Evolutionary conservation across 1,140 invertebrate species (phyloP), one percentile per base, ranked within the genome.

Genomic region (Apis laboriosa): DNA sequence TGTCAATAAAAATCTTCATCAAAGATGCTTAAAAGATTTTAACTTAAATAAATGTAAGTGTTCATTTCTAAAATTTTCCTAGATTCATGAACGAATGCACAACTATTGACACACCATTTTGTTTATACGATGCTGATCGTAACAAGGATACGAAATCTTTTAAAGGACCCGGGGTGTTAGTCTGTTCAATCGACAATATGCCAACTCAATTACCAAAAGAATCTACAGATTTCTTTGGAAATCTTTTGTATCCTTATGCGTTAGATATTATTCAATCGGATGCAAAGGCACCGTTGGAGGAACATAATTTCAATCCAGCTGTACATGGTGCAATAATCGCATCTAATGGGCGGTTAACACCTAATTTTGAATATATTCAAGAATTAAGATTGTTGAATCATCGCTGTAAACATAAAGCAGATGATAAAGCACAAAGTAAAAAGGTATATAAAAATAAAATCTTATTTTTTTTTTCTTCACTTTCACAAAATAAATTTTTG

Each of bases 131-230:
- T 94, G 99, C 99, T 8, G 98, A 99, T 92, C 96, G 98, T 67
- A 99, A 99, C 91, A 99, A 99, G 92, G 98, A 99, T 86, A 98
- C 97, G 0, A 99, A 99, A 90, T 99, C 97, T 95, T 99, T 99
- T 93, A 98, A 98, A 94, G 99, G 99, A 7, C 97, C 98, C 0
- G 99, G 99, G 34, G 98, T 99, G 5, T 94, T 99, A 70, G 98
- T 99, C 3, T 99, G 99, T 92, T 99, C 98, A 9, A 99, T 99
- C 83, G 99, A 99, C 94, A 99, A 99, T 93, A 99, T 99, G 99
- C 99, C 99, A 2, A 99, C 99, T 0, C 99, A 99, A 92, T 94
- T 99, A 63, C 99, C 99, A 0, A 95, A 97, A 61, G 99, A 99
- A 93, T 97, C 99, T 0, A 99, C 99, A 0, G 99, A 99, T 91